A percentile compares a stretch with the other conserved stretches of the same genome.
Conservation (phyloP, 2,113 vertebrate species). For the Oryctolagus cuniculus region mOryCun1.1 NC_091439.1:90185001-90185500, state of each 20-base stretch:
- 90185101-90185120: too few relatives aligned
- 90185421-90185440: slow-evolving; percentile 35
- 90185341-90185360: slow-evolving; percentile 47
- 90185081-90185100: too few relatives aligned
- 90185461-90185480: slow-evolving; percentile 19
- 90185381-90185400: slow-evolving; percentile 55
- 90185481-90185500: slow-evolving; percentile 36
- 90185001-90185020: too few relatives aligned
- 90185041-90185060: too few relatives aligned
- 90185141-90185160: slow-evolving; percentile 19
- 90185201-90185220: background rate
- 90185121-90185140: background rate
- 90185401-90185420: slow-evolving; percentile 3
- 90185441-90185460: slow-evolving; percentile 33
- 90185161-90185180: background rate
- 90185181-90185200: background rate
- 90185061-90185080: too few relatives aligned
- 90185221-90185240: slow-evolving; percentile 9
- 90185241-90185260: background rate
- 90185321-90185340: slow-evolving; percentile 64
- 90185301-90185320: slow-evolving; percentile 44
- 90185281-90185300: slow-evolving; percentile 4
- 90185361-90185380: slow-evolving; percentile 48
- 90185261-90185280: background rate
- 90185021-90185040: too few relatives aligned